Percentiles rank a stretch among this genome's conserved stretches.
These are phyloP conservation scores for Crotalus helleri DNA, from an alignment of 2,113 vertebrate genomes.

Conservation along the genomic window DNA sequence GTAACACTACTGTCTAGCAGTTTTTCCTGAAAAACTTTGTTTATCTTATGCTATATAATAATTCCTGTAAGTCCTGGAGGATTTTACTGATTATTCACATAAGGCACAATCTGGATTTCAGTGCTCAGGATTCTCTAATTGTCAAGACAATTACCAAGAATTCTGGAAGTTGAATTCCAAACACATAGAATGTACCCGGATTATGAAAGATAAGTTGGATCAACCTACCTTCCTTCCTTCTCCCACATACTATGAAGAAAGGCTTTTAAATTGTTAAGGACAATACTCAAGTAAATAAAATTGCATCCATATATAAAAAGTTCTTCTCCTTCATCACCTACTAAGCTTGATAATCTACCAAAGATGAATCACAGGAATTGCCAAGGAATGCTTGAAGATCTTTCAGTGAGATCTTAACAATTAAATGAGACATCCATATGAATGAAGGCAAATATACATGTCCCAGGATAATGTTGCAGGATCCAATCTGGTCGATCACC, in stretches of 20 bases:
- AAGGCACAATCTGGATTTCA: not conserved
- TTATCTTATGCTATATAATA: not conserved
- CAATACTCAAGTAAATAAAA: not conserved
- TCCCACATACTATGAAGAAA: not conserved
- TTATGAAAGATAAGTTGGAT: not conserved
- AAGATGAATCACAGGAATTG: not conserved
- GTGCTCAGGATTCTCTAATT: not conserved
- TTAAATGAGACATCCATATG: not conserved
- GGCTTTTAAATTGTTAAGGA: not conserved
- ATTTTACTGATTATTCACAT: not conserved
- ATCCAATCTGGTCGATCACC: not conserved
- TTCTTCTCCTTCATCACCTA: not conserved
- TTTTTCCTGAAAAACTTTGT: not conserved
- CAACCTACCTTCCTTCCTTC: not conserved
- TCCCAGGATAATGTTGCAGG: not conserved
- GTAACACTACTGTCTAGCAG: not conserved
- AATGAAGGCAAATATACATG: not conserved
- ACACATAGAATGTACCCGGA: not conserved
- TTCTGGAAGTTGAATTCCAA: not conserved
- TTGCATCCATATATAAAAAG: constrained; percentile 1
- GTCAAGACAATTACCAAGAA: not conserved
- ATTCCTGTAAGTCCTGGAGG: not conserved
- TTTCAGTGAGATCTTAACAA: not conserved
- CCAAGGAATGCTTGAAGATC: not conserved
- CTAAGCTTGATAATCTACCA: not conserved